Evolutionary conservation across 30 jellyfish, hydroid and myxozoan genomes (phyloP), one percentile per base, ranked within the genome.

Genomic region (Chironex yamaguchii): DNA sequence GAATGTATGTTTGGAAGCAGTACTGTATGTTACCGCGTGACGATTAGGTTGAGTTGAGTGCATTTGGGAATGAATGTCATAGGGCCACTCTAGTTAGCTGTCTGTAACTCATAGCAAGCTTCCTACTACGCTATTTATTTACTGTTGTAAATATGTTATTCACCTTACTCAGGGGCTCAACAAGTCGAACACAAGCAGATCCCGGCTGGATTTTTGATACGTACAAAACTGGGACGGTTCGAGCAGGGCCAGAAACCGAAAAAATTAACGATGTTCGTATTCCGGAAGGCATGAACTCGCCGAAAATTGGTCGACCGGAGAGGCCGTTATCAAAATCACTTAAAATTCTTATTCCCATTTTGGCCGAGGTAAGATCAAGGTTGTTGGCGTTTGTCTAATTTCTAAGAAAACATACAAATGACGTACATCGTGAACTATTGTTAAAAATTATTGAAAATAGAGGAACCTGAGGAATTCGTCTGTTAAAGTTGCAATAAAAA

Each of bases 281-380:
- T 32, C 85, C 52, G 27, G 66, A 78, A 52, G 85, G 73, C 32
- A 52, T 70, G 52, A 89, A 70, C 54, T 89, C 97, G 24, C 97
- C 97, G 35, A 89, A 89, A 49, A 29, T 34, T 14, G 82, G 76
- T 1, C 90, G 96, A 21, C 91, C 97, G 13, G 96, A 87, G 49
- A 69, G 84, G 42, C 96, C 95, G 31, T 81, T 82, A 36, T 94
- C 99, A 27, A 89, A 84, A 78, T 94, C 99, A n/a, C 85, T 94
- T 30, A 82, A 76, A 33, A 74, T 86, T 3, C 92, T 94, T 3
- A 78, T 84, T 4, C 99, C 99, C 1, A 91, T 94, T 67, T 79
- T 94, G 63, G 97, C 96, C 17, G 97, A 91, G 83, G 99, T 94
- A 71, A 67, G 96, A 36, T 20, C n/a, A n/a, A n/a, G n/a, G n/a